Evolutionary conservation across 2,113 vertebrate species (phyloP).

Genomic region (Pterocles burchelli): DNA sequence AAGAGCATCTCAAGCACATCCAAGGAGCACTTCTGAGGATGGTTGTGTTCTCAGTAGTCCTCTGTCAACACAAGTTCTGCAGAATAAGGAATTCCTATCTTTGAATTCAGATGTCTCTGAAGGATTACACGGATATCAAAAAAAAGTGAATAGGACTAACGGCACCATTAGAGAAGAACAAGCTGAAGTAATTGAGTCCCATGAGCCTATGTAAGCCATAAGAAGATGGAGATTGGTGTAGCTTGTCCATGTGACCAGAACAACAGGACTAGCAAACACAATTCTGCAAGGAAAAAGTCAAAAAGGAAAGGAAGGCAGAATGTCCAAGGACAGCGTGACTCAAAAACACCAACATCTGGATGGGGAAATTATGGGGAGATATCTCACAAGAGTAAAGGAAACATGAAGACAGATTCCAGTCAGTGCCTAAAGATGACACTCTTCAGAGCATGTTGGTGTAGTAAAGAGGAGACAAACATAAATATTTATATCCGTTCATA

Average conservation of each 20-base stretch:
- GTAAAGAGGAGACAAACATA: not conserved
- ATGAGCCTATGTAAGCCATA: slow-evolving; percentile 27
- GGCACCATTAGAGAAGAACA: slow-evolving; percentile 36
- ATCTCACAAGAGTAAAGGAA: not conserved
- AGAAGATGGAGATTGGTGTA: slow-evolving; percentile 28
- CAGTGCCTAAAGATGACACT: not conserved
- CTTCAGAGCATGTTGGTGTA: not conserved
- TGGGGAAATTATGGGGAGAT: not conserved
- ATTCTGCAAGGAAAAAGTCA: slow-evolving; percentile 14
- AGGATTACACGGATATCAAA: not conserved
- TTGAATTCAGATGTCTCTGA: slow-evolving; percentile 43
- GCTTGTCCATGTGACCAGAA: slow-evolving; percentile 12
- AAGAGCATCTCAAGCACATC: not conserved
- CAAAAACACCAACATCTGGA: not conserved
- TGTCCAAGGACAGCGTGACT: not conserved
- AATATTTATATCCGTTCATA: not conserved
- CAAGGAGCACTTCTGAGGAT: not conserved
- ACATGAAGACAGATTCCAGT: not conserved
- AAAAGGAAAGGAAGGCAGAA: not conserved
- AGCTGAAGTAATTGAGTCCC: slow-evolving; percentile 63
- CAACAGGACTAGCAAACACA: not conserved
- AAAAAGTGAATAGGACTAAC: slow-evolving; percentile 30
- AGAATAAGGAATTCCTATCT: slow-evolving; percentile 1
- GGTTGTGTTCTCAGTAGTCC: not conserved
- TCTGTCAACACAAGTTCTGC: not conserved